These are phyloP conservation scores for Spilosoma lubricipeda DNA, from an alignment of 2,888 invertebrate species.

Conservation along the genomic window DNA sequence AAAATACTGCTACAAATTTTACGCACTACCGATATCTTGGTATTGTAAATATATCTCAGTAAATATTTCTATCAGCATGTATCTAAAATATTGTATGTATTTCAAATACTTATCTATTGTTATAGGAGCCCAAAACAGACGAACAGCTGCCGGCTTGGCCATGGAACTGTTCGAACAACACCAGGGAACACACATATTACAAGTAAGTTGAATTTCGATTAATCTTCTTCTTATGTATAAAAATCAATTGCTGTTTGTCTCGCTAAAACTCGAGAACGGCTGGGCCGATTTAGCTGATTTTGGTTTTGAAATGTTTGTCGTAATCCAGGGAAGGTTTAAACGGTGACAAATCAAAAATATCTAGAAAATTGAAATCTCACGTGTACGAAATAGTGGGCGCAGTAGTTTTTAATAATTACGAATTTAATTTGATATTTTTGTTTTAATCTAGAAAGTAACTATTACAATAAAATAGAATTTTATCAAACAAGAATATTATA, in stretches of 20 bases:
- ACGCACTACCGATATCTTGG: not conserved
- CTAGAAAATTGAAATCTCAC: too few species aligned
- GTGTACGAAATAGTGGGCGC: too few species aligned
- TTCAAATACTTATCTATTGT: constrained; percentile 65
- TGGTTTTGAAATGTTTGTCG: too few species aligned
- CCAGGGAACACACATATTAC: constrained; percentile 98
- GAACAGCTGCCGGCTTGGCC: constrained; percentile 90
- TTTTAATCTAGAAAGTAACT: not conserved
- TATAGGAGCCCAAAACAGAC: constrained; percentile 91
- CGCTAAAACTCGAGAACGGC: too few species aligned
- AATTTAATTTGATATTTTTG: not conserved
- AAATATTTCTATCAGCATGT: not conserved
- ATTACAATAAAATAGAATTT: not conserved
- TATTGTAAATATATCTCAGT: too few species aligned
- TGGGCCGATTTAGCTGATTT: too few species aligned
- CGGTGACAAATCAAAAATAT: too few species aligned
- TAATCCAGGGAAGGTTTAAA: too few species aligned
- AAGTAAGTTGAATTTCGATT: constrained; percentile 86
- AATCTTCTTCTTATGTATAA: too few species aligned
- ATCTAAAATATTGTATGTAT: not conserved
- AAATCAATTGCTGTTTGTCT: too few species aligned
- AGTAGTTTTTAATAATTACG: not conserved
- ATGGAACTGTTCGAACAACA: constrained; percentile 98
- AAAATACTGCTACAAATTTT: not conserved
- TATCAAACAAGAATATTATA: too few species aligned